Percentiles rank a stretch among this genome's conserved stretches.
Conservation (phyloP, 2,888 invertebrate species). For the Nomada ferruginata region DNA sequence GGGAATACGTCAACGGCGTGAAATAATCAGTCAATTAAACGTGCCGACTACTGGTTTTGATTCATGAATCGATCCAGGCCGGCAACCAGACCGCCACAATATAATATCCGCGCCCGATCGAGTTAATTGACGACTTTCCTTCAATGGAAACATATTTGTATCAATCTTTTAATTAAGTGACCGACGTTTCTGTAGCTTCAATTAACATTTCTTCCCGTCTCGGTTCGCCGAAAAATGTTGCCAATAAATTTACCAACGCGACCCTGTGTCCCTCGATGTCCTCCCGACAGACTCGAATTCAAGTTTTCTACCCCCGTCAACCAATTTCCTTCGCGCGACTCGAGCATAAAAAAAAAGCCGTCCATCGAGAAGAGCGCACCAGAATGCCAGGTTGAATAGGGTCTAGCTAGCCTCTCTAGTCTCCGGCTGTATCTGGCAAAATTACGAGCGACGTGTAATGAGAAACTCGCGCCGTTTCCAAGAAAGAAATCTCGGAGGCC, state of each 20-base stretch:
- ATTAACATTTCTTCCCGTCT: constrained; percentile 13
- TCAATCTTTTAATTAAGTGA: too few species aligned
- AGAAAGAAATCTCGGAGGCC: constrained; percentile 81
- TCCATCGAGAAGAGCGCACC: too few species aligned
- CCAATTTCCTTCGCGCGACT: too few species aligned
- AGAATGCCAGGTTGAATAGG: too few species aligned
- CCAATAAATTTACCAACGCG: too few species aligned
- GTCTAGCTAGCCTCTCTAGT: neutral
- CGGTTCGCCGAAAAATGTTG: too few species aligned
- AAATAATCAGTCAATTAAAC: constrained; percentile 62
- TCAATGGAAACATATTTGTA: neutral
- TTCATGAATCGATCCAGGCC: constrained; percentile 43
- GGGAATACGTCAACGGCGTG: constrained; percentile 44
- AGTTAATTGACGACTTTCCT: constrained; percentile 52
- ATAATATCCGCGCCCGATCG: constrained; percentile 34
- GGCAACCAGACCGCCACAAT: constrained; percentile 4
- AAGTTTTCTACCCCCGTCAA: too few species aligned
- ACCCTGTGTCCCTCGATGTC: too few species aligned
- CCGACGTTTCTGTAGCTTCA: neutral
- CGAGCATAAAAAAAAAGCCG: too few species aligned
- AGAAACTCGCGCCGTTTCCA: constrained; percentile 80
- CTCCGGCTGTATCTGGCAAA: neutral
- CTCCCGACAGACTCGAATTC: too few species aligned
- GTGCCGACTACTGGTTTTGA: constrained; percentile 27
- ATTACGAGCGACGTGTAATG: constrained; percentile 47